These are phyloP conservation scores for Melieria omissa DNA, from an alignment of 2,888 invertebrate species.

Conservation along the genomic window DNA sequence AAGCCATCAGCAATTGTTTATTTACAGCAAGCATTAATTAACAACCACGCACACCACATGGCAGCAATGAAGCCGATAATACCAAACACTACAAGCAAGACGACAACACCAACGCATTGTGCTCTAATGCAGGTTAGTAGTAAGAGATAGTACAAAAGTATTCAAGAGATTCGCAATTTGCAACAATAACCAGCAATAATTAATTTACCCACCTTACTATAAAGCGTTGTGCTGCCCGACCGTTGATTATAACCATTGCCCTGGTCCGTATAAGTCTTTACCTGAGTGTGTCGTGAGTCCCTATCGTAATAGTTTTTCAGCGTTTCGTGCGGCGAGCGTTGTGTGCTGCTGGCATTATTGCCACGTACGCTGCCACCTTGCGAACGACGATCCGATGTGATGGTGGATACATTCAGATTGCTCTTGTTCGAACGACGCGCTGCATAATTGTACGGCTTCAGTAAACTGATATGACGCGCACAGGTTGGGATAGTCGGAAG, in stretches of 20 bases:
- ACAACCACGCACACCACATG: too few species aligned
- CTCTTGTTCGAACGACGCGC: conserved; percentile 72
- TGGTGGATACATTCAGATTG: conserved; percentile 66
- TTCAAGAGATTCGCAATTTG: not conserved
- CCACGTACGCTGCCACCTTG: conserved; percentile 60
- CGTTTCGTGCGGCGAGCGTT: conserved; percentile 69
- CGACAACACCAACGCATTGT: conserved; percentile 14
- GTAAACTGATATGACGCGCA: conserved; percentile 68
- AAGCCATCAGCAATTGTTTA: too few species aligned
- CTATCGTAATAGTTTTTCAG: conserved; percentile 64
- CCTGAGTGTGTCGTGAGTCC: conserved; percentile 83
- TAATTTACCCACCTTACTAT: conserved; percentile 85
- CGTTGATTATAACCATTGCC: conserved; percentile 84
- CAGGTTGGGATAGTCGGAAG: conserved; percentile 9
- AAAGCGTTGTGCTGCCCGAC: conserved; percentile 77
- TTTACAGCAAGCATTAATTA: too few species aligned
- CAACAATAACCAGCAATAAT: conserved; percentile 41
- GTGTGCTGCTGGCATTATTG: conserved; percentile 47
- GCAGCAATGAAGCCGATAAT: not conserved
- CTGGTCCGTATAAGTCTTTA: conserved; percentile 96
- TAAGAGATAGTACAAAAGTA: too few species aligned
- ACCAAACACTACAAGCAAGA: conserved; percentile 15
- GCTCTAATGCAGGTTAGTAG: conserved; percentile 9
- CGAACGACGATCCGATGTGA: conserved; percentile 66
- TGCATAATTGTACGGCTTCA: conserved; percentile 76